Evolutionary conservation across 2,797 vertebrate species (phyloP), one percentile per base, ranked within the genome.

Genomic region (Tapirus indicus): DNA sequence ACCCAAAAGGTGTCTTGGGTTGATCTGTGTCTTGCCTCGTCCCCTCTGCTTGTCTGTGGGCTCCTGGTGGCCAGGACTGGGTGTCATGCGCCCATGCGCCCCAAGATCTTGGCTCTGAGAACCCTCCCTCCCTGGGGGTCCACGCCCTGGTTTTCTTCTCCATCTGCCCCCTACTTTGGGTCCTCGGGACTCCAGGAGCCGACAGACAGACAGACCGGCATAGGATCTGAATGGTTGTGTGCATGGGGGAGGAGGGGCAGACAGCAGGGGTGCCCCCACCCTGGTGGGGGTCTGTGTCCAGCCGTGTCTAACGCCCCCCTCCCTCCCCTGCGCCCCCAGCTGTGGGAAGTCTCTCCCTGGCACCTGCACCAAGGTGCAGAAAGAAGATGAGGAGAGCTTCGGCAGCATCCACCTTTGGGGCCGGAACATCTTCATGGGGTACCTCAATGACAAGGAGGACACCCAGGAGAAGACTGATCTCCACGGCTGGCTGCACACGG

Each of bases 381-480:
- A 98, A 2, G 99, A 99, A 2, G 99, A 99, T 17, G 7, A 29
- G 0, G 99, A 99, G 2, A 99, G 99, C 3, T 96, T 83, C 0
- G 99, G 99, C 0, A 99, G 99, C 98, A 98, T 99, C 97, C 99
- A 99, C 92, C 99, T 99, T 96, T 99, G 99, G 94, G 99, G 99
- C 0, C 99, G 99, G 3, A 99, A 99, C 71, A 3, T 99, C 95
- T 99, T 99, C 98, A 99, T 99, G 99, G 99, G 99, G 23, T 99
- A 99, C 86, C 98, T 99, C 95, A 99, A 99, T 97, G 99, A 99
- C 99, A 97, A 99, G 0, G 99, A 99, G 1, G 99, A 99, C 96
- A 99, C 99, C 0, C 98, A 93, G 86, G 99, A 99, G 97, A 98
- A 99, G 0, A 96, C 99, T 0, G 99, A 99, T 52, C 47, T 93